These are phyloP conservation scores for Dexiosoma caninum DNA, from an alignment of 2,888 invertebrate species.

Conservation along the genomic window DNA sequence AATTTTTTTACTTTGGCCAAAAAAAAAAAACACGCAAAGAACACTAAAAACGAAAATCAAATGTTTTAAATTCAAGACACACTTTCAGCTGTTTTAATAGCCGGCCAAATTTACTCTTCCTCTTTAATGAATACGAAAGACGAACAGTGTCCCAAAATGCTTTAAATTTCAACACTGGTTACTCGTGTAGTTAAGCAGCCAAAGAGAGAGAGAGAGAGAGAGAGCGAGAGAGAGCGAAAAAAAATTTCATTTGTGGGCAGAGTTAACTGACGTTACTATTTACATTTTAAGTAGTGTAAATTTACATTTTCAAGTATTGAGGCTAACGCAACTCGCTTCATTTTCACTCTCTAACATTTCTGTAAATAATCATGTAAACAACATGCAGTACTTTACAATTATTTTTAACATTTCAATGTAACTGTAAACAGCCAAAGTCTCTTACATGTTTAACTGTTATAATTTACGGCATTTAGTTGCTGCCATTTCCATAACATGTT, in stretches of 20 bases:
- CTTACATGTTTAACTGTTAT: neutral
- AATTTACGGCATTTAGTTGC: too few relatives aligned
- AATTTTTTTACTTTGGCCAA: conserved; percentile 36
- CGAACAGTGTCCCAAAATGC: conserved; percentile 22
- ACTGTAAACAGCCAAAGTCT: neutral
- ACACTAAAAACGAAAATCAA: neutral
- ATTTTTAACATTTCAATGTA: neutral
- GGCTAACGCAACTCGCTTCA: neutral
- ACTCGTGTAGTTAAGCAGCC: too few relatives aligned
- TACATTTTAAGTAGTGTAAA: too few relatives aligned
- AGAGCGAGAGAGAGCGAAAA: too few relatives aligned
- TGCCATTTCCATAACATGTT: too few relatives aligned
- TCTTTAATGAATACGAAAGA: too few relatives aligned
- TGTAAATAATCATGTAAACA: neutral
- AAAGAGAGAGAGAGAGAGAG: too few relatives aligned
- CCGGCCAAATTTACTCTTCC: neutral
- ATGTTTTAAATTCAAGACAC: neutral
- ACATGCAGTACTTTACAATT: neutral
- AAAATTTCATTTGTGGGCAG: too few relatives aligned
- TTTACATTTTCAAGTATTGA: too few relatives aligned
- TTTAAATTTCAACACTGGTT: neutral
- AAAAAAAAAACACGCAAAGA: neutral
- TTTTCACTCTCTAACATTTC: neutral
- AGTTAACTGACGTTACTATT: too few relatives aligned
- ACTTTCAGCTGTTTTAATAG: neutral